Evolutionary conservation across 2,888 invertebrate species (phyloP).

Genomic region (Protula sp.): DNA sequence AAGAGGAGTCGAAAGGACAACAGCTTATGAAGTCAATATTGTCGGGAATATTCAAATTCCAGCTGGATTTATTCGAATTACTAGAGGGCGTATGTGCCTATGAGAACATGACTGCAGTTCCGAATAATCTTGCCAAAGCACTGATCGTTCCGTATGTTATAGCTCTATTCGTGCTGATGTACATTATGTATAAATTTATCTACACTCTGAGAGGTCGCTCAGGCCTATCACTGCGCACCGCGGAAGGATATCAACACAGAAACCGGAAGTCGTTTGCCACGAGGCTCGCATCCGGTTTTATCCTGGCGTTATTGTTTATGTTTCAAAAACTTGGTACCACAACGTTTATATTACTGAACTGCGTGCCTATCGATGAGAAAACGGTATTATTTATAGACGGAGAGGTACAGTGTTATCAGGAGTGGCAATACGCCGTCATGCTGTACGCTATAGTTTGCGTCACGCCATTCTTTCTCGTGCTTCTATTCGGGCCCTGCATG

Average conservation of each 20-base stretch:
- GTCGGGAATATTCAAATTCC: slow-evolving; percentile 22
- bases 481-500: slow-evolving; percentile 21
- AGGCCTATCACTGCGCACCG: not conserved
- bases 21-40: slow-evolving; percentile 16
- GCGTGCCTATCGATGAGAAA: slow-evolving; percentile 20
- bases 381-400: slow-evolving; percentile 26
- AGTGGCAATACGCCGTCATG: slow-evolving; percentile 20
- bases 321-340: slow-evolving; percentile 25
- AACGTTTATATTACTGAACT: slow-evolving; percentile 24
- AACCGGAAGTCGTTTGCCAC: slow-evolving; percentile 12
- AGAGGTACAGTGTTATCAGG: slow-evolving; percentile 17
- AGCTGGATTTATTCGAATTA: slow-evolving; percentile 22
- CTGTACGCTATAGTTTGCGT: slow-evolving; percentile 19
- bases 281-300: slow-evolving; percentile 18
- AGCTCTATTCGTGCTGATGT: slow-evolving; percentile 14
- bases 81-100: slow-evolving; percentile 19
- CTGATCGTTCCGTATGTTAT: slow-evolving; percentile 23
- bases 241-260: not conserved
- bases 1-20: slow-evolving; percentile 4
- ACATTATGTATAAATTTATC: slow-evolving; percentile 6
- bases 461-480: slow-evolving; percentile 21
- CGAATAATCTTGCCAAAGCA: slow-evolving; percentile 19
- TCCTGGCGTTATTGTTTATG: slow-evolving; percentile 21
- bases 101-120: slow-evolving; percentile 17
- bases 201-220: not conserved